Conservation (phyloP, 2,797 vertebrate genomes). For the Sebastes taczanowskii region DNA sequence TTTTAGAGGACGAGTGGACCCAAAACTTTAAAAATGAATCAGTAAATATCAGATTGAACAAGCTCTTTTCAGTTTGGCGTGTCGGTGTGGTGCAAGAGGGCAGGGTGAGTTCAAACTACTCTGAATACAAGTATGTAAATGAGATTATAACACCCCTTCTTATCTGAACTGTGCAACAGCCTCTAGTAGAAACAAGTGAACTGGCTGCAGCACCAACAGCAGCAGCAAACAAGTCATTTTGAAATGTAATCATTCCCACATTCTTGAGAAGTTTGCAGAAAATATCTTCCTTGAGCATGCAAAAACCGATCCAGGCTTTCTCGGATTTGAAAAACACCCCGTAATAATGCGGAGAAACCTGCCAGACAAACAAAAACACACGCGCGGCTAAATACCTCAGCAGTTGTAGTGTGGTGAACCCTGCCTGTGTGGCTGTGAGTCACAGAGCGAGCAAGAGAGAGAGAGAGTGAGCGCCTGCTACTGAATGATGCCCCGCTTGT, state of each 20-base stretch:
- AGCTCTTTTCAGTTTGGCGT: background rate
- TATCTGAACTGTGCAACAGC: background rate
- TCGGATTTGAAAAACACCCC: conserved; percentile 5
- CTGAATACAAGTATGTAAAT: background rate
- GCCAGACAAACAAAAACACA: conserved; percentile 23
- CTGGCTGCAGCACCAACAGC: background rate
- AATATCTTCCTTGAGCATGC: background rate
- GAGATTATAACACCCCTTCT: background rate
- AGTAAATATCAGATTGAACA: background rate
- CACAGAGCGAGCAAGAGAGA: conserved; percentile 45
- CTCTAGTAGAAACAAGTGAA: background rate
- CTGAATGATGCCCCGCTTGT: conserved; percentile 76
- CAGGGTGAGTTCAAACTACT: background rate
- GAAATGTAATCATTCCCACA: background rate
- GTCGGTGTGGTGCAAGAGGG: background rate
- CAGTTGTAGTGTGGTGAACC: conserved; percentile 44
- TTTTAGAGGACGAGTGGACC: background rate
- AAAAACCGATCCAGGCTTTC: background rate
- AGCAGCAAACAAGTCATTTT: background rate
- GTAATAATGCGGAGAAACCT: background rate
- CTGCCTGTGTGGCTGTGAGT: conserved; percentile 68
- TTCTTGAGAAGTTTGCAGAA: background rate
- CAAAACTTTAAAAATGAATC: background rate
- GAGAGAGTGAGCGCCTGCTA: conserved; percentile 43
- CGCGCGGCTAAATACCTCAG: conserved; percentile 49